Conservation (phyloP, 1,140 invertebrate genomes). For the Chrysomallon squamiferum region DNA sequence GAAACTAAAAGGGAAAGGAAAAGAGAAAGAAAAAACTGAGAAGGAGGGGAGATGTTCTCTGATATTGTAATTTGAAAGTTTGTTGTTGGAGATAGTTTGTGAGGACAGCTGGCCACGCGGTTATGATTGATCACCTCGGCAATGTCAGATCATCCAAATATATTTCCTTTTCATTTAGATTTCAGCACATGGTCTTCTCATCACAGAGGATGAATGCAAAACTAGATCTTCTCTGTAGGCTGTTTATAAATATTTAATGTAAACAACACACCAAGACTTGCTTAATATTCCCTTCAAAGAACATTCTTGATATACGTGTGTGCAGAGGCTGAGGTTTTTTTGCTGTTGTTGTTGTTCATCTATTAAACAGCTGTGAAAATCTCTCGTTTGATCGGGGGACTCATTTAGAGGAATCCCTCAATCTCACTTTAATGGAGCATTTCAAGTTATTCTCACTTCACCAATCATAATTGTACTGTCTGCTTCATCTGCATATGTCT, state of each 20-base stretch:
- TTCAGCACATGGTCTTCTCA: background rate
- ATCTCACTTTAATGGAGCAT: constrained; percentile 5
- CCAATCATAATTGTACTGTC: no score
- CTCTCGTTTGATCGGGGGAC: constrained; percentile 1
- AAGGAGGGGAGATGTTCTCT: no score
- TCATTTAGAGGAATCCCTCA: constrained; percentile 8
- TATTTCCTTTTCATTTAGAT: constrained; percentile 7
- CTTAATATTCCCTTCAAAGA: background rate
- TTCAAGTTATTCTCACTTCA: background rate
- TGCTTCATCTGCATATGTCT: no score
- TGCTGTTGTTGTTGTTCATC: background rate
- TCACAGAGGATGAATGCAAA: background rate
- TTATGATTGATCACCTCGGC: constrained; percentile 2
- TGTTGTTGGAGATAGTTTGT: background rate
- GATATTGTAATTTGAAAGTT: background rate
- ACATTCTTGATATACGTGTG: background rate
- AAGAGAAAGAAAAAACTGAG: no score
- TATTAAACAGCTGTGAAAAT: constrained; percentile 4
- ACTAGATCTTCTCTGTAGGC: background rate
- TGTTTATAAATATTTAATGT: constrained; percentile 7
- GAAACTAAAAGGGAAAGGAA: no score
- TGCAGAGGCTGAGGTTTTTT: no score
- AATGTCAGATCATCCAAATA: constrained; percentile 1
- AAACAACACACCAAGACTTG: background rate
- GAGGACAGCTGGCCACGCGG: background rate